These are phyloP conservation scores for Alitta virens DNA, from an alignment of 2,888 invertebrate genomes.

Conservation along the genomic window DNA sequence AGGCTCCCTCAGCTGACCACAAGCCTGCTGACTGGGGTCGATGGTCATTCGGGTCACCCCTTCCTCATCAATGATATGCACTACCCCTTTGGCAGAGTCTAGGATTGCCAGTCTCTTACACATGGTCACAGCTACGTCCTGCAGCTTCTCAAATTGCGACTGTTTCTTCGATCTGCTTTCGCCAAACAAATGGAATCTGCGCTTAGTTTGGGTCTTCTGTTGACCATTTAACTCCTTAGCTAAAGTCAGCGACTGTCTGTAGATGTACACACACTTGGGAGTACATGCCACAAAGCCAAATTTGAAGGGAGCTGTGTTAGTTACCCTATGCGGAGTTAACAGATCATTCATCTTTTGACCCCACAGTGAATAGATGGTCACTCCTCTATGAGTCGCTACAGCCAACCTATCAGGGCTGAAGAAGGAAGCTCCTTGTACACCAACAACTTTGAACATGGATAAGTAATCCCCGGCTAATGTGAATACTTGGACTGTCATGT, in stretches of 20 bases:
- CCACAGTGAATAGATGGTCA: slow-evolving; percentile 12
- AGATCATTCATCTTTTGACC: slow-evolving; percentile 11
- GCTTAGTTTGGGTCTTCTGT: too few species aligned
- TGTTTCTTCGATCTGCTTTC: slow-evolving; percentile 5
- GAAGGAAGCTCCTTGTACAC: slow-evolving; percentile 17
- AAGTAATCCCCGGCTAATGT: slow-evolving; percentile 15
- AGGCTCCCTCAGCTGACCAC: slow-evolving; percentile 17
- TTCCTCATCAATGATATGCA: slow-evolving; percentile 16
- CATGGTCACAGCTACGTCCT: slow-evolving; percentile 14
- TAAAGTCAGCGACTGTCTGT: slow-evolving; percentile 5
- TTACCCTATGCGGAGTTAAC: background rate
- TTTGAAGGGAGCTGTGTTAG: slow-evolving; percentile 14
- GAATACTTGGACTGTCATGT: slow-evolving; percentile 26
- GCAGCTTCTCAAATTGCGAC: slow-evolving; percentile 14
- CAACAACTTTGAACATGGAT: slow-evolving; percentile 25
- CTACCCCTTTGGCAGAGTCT: background rate
- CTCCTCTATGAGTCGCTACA: slow-evolving; percentile 23
- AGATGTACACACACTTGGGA: slow-evolving; percentile 13
- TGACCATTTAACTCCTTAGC: slow-evolving; percentile 4
- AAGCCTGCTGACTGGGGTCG: slow-evolving; percentile 8
- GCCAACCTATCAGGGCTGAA: slow-evolving; percentile 15
- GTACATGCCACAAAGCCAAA: slow-evolving; percentile 20
- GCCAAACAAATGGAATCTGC: background rate
- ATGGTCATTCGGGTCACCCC: slow-evolving; percentile 7
- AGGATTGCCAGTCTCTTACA: slow-evolving; percentile 13